These are phyloP conservation scores for Percina caprodes DNA, from an alignment of 2,113 vertebrate species.

Conservation along the genomic window DNA sequence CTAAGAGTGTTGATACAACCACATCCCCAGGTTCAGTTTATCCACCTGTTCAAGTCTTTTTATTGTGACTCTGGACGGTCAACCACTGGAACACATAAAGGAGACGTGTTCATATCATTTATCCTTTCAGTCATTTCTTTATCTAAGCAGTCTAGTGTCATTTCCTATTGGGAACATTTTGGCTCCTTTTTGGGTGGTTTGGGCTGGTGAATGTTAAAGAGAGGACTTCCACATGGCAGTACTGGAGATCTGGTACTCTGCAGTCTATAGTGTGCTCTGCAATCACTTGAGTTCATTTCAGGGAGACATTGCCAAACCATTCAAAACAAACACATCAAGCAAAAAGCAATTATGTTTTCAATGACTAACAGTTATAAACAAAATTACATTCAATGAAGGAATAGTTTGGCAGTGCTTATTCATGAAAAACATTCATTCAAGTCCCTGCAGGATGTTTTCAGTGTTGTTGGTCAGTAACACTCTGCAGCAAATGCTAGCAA, in stretches of 20 bases:
- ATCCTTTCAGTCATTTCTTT: conserved; percentile 32
- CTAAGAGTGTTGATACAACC: conserved; percentile 6
- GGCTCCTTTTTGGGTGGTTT: conserved; percentile 24
- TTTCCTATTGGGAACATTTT: conserved; percentile 28
- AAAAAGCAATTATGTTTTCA: conserved; percentile 22
- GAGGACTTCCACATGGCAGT: conserved; percentile 39
- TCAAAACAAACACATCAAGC: conserved; percentile 46
- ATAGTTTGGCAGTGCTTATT: conserved; percentile 67
- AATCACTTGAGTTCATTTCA: conserved; percentile 50
- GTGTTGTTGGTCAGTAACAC: conserved; percentile 22
- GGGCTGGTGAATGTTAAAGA: background rate
- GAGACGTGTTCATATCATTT: conserved; percentile 13
- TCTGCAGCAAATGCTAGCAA: conserved; percentile 13
- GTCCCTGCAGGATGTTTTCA: conserved; percentile 57
- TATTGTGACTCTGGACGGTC: conserved; percentile 7
- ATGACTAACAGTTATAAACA: conserved; percentile 36
- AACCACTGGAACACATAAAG: conserved; percentile 11
- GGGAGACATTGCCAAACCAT: conserved; percentile 67
- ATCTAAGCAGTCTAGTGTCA: conserved; percentile 25
- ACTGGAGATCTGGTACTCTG: conserved; percentile 22
- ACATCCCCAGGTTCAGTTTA: conserved; percentile 24
- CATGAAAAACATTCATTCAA: conserved; percentile 53
- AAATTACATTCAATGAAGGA: conserved; percentile 46
- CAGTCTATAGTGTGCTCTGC: conserved; percentile 22
- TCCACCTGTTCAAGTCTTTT: conserved; percentile 49